These are phyloP conservation scores for Mustela nigripes DNA, from an alignment of 2,113 vertebrate genomes.

Conservation along the genomic window DNA sequence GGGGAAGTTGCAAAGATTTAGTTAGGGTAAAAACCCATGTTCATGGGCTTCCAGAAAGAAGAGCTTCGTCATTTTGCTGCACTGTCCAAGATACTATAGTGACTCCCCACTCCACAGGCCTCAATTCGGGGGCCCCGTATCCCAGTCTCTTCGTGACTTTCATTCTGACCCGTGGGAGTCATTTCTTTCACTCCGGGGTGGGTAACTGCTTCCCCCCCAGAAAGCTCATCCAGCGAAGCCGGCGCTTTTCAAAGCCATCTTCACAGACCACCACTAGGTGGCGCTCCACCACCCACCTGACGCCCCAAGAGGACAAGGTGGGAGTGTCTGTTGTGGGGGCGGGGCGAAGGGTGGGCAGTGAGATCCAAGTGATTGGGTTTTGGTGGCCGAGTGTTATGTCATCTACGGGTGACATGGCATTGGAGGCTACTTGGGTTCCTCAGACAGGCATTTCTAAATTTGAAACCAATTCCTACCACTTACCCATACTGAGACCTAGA, in stretches of 20 bases:
- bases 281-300: not conserved
- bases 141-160: not conserved
- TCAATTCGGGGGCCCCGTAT: not conserved
- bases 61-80: not conserved
- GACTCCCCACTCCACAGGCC: not conserved
- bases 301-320: not conserved
- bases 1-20: not conserved
- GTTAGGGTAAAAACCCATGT: not conserved
- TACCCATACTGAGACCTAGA: not conserved
- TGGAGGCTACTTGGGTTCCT: not conserved
- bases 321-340: fast-evolving
- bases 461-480: not conserved
- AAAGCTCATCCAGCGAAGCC: not conserved
- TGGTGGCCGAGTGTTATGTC: not conserved
- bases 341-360: not conserved
- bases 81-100: not conserved
- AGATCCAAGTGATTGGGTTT: not conserved
- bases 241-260: not conserved
- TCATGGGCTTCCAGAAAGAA: not conserved
- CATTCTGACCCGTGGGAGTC: not conserved
- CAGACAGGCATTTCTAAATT: not conserved
- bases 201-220: not conserved
- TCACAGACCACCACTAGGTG: constrained; percentile 3
- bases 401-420: not conserved
- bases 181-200: not conserved